Base-by-base conservation (phyloP, 1,140 invertebrate genomes). In the Drosophila sucinea region DNA sequence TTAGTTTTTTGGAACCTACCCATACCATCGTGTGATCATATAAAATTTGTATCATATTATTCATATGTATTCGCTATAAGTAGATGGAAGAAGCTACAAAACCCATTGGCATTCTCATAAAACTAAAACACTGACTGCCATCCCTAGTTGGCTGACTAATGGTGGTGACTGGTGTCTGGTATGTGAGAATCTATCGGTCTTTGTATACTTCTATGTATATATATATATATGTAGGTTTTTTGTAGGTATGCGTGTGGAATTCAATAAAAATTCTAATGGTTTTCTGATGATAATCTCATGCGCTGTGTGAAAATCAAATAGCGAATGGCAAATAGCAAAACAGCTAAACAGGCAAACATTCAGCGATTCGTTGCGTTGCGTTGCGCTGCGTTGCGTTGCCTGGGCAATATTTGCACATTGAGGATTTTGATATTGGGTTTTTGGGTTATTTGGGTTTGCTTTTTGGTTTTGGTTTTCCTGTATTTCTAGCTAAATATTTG, bases 201-300 rank as follows among this genome's bases (percentile, higher is more conserved):
- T 10, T 51, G 23, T 51, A 8, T 10, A 27, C 27, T 51, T 51
- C 23, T 47, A 23, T 51, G 17, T 44, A 5, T 27, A 8, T 51
- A 8, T 51, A 25, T 51, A 25, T 4, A 23, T 23, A 0, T 58
- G 58, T 72, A 29, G 17, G 17, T 17, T 61, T 33, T 62, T 1
- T 56, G 32, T 38, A 29, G 35, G 11, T 65, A 74, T 81, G 84
- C 70, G 84, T 87, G 77, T 74, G 85, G 84, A 89, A 89, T 89
- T 89, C 84, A 89, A 89, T 89, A 89, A 89, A 89, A 89, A 89
- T 89, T 89, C 85, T 89, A 89, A 89, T 89, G 84, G 85, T 70
- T 90, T 89, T 89, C 84, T 89, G 84, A 89, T 89, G 85, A 89
- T 89, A 89, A 89, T 89, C 84, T 81, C 81, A 76, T 89, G 85